A percentile compares a stretch with the other conserved stretches of the same genome.
Evolutionary conservation across 2,888 invertebrate genomes (phyloP).

Genomic region (Mythimna loreyi): DNA sequence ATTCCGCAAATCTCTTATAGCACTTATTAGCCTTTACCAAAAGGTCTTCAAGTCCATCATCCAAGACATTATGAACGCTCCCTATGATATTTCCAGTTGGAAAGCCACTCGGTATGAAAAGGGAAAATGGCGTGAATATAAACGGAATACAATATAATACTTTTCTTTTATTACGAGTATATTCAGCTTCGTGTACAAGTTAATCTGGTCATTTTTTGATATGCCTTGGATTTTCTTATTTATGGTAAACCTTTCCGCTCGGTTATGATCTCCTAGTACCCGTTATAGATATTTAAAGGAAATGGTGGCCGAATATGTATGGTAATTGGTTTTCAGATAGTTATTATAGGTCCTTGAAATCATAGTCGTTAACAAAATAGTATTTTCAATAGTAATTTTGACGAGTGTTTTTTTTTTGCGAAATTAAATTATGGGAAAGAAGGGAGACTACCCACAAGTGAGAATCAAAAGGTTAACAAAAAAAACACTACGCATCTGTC

Average conservation of each 20-base stretch:
- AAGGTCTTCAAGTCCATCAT: neutral
- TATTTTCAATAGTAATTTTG: neutral
- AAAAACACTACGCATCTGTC: neutral
- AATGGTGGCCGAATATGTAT: slow-evolving; percentile 19
- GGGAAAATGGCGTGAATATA: slow-evolving; percentile 36
- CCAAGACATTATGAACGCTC: slow-evolving; percentile 19
- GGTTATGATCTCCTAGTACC: slow-evolving; percentile 2
- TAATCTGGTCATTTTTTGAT: slow-evolving; percentile 32
- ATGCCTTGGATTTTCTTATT: slow-evolving; percentile 43
- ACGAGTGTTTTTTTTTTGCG: neutral
- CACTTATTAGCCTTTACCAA: neutral
- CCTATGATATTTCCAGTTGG: slow-evolving; percentile 29
- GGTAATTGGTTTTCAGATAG: slow-evolving; percentile 12
- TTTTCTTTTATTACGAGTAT: slow-evolving; percentile 38
- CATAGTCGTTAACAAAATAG: neutral
- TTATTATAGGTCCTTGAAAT: neutral
- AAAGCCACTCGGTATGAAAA: slow-evolving; percentile 27
- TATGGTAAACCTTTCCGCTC: slow-evolving; percentile 43
- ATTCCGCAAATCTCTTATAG: too few species aligned
- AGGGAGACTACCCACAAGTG: too few species aligned
- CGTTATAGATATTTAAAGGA: slow-evolving; percentile 24
- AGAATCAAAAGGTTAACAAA: too few species aligned
- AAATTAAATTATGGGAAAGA: too few species aligned
- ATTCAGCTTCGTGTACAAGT: slow-evolving; percentile 12
- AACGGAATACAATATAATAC: slow-evolving; percentile 46